Base-by-base conservation (phyloP, 2,113 vertebrate genomes). In the Sander vitreus region DNA sequence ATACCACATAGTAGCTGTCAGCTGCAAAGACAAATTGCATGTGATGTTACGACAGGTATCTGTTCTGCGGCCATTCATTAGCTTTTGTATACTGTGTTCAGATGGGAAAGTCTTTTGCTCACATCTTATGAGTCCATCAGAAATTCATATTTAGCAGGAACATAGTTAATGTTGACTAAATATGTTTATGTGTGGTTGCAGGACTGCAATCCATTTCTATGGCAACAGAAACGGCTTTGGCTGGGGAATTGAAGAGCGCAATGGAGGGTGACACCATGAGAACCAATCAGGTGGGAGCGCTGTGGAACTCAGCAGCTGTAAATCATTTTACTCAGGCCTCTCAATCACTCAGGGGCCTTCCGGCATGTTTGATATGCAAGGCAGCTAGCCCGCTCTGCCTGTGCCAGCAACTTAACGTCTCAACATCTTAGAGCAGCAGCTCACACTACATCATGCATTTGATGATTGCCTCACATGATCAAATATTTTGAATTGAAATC, bases 191-290 rank as follows among this genome's bases (percentile, higher is more conserved):
- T 90, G 59, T 90, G 59, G 64, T 89, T 93, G 27, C 91, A 96
- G 95, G 93, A 92, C 86, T 88, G 63, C 72, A 74, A 93, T 91
- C 88, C 81, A 92, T 93, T 87, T 89, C 89, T 80, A 95, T 96
- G 95, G 94, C 94, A 85, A 94, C 93, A 76, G 94, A 95, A 82
- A 90, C 84, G 85, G 82, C 84, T 85, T 91, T 80, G 77, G 89
- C 86, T 39, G 89, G 69, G 76, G 94, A 93, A 76, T 88, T 95
- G 86, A 95, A 92, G 90, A 94, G 92, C 39, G 81, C 89, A 18
- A 93, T 95, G 92, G 95, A 96, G 85, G 92, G 85, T 76, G 95
- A 95, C 73, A 39, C 84, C 90, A 93, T 73, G 81, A 93, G 89
- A 88, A 85, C 91, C 80, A 92, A 93, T 92, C 94, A 93, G 94